Evolutionary conservation across 2,797 vertebrate species (phyloP).

Genomic region (Cyclura pinguis): DNA sequence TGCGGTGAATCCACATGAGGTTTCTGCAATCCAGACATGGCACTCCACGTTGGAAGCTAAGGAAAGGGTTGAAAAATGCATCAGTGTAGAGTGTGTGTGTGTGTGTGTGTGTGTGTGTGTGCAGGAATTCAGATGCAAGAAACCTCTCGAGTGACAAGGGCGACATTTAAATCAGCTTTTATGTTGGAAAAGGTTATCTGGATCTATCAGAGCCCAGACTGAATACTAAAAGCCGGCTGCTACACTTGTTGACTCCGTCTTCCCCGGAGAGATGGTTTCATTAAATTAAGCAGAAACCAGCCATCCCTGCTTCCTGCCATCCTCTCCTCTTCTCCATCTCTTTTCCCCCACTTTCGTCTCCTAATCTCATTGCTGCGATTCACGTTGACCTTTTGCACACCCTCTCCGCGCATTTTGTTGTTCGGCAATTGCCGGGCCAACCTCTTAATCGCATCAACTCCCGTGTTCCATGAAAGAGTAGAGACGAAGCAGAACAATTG

Average conservation of each 20-base stretch:
- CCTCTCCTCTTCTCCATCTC: background rate
- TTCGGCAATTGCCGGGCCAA: constrained; percentile 47
- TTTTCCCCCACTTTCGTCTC: background rate
- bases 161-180: background rate
- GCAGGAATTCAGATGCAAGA: background rate
- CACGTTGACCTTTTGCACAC: background rate
- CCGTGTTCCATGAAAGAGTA: background rate
- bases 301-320: background rate
- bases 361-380: background rate
- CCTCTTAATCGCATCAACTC: background rate
- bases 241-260: background rate
- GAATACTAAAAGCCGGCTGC: background rate
- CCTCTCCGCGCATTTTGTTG: constrained; percentile 1
- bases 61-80: background rate
- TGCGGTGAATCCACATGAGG: no score
- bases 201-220: background rate
- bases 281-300: background rate
- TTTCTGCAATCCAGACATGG: background rate
- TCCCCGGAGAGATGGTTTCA: background rate
- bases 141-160: background rate
- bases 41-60: no score
- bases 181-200: constrained; percentile 23
- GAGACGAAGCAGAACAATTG: background rate
- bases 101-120: background rate
- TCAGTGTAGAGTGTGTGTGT: background rate